phyloP scores from a whole-genome alignment of 2,113 vertebrate genomes.

The Hiodon alosoides region DNA sequence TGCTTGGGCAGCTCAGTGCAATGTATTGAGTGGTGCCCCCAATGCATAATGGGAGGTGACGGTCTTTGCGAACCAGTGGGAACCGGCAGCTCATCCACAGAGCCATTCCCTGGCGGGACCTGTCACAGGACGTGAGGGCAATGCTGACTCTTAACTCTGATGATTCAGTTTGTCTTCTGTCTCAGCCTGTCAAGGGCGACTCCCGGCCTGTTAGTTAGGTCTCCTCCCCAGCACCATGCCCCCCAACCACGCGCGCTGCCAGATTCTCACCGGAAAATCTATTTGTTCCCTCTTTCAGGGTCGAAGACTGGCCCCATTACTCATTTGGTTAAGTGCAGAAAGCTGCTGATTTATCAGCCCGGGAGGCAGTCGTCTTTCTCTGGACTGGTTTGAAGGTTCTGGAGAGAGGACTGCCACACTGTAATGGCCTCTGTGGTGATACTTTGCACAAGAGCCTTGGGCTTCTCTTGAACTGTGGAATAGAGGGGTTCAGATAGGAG shows the following conservation, averaged over 20 bases:
- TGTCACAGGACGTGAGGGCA: conserved; percentile 7
- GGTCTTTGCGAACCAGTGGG: conserved; percentile 27
- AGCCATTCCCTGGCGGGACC: conserved; percentile 3
- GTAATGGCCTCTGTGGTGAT: not conserved
- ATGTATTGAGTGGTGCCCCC: conserved; percentile 15
- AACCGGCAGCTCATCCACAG: not conserved
- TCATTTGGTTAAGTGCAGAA: not conserved
- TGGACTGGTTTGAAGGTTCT: not conserved
- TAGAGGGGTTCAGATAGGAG: too few relatives aligned
- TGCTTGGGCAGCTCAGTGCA: conserved; percentile 13
- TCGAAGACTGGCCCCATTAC: not conserved
- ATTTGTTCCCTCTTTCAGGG: not conserved
- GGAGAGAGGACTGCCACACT: not conserved
- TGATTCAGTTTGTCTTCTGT: conserved; percentile 3
- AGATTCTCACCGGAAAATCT: not conserved
- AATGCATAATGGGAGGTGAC: conserved; percentile 18
- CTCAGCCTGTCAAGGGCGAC: conserved; percentile 11
- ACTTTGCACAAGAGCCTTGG: not conserved
- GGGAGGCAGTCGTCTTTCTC: not conserved
- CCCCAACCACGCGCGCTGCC: not conserved
- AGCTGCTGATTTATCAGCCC: not conserved
- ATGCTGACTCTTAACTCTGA: not conserved
- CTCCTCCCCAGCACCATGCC: too few relatives aligned
- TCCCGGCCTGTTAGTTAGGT: too few relatives aligned
- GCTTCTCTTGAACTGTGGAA: too few relatives aligned